phyloP scores from a whole-genome alignment of 2,888 invertebrate species.

The Monopis laevigella region DNA sequence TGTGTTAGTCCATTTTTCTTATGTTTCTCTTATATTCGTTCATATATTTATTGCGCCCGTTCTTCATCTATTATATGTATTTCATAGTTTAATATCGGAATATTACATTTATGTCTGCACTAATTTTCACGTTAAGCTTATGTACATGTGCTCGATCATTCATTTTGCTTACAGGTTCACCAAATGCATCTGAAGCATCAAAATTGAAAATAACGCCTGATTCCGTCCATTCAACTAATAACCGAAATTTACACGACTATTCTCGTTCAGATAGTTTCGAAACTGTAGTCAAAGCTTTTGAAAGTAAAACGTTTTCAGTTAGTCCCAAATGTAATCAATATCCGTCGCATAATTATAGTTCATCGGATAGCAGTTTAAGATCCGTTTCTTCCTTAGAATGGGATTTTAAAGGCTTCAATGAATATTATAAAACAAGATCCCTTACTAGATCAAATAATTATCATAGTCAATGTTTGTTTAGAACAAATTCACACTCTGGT shows the following conservation, averaged over 20 bases:
- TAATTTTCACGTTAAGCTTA: too few species aligned
- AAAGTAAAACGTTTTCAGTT: constrained; percentile 35
- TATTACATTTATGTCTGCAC: too few species aligned
- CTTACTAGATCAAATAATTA: constrained; percentile 29
- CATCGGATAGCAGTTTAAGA: constrained; percentile 28
- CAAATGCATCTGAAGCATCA: background rate
- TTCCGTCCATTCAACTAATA: background rate
- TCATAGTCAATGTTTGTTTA: constrained; percentile 27
- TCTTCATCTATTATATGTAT: too few species aligned
- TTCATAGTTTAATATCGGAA: too few species aligned
- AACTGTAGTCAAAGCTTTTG: constrained; percentile 34
- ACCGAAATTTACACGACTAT: constrained; percentile 24
- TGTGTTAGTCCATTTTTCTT: too few species aligned
- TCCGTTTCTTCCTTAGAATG: constrained; percentile 52
- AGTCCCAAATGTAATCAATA: constrained; percentile 44
- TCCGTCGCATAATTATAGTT: too few species aligned
- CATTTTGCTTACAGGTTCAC: background rate
- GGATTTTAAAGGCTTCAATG: constrained; percentile 40
- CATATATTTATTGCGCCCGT: too few species aligned
- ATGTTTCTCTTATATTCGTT: too few species aligned
- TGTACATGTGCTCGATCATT: too few species aligned
- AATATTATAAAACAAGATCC: constrained; percentile 33
- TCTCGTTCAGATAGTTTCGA: constrained; percentile 41
- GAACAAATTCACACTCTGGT: constrained; percentile 50
- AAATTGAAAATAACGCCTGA: background rate